Base-by-base conservation (phyloP, 2,888 invertebrate species). In the Abscondita cerata region DNA sequence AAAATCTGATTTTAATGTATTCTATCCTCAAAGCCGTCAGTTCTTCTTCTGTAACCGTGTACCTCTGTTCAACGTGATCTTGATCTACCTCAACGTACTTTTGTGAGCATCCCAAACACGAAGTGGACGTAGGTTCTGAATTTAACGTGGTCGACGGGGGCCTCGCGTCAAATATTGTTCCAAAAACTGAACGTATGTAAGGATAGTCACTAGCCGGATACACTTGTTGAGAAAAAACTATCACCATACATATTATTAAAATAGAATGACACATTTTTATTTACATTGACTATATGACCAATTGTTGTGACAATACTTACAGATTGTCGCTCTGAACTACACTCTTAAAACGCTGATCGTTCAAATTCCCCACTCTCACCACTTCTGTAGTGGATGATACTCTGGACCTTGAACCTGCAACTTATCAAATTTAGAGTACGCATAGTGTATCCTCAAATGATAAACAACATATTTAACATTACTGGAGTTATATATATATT, bases 1-100 rank as follows among this genome's bases (percentile, higher is more conserved):
- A 94, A 77, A 25, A 94, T 94, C 81, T 93, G 92, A 76, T 91
- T 88, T 93, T 93, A 48, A 93, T 91, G 71, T 90, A 90, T 78
- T 93, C 92, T 64, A 93, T 87, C 65, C 93, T 82, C 34, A 90
- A 83, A 33, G 87, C 87, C 0, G 88, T 89, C 53, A 91, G 78
- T 70, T 89, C 86, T 41, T 84, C 83, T 47, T 87, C 87, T 12
- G 75, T 73, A 15, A 74, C 72, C 12, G 72, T 70, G 60, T 72
- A 73, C 13, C 69, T 65, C 46, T 66, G 66, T 6, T 59, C 40
- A 46, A 59, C 59, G 19, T 57, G 63, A 38, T 65, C 65, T 34
- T 71, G 68, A 44, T 71, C 69, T 16, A 66, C 53, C 13, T 78
- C 70, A 64, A 71, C 71, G 58, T 76, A 76, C 59, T 78, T 76